Percentiles rank a stretch among this genome's conserved stretches.
Evolutionary conservation across 2,888 invertebrate species (phyloP).

Genomic region (Andrena minutula): DNA sequence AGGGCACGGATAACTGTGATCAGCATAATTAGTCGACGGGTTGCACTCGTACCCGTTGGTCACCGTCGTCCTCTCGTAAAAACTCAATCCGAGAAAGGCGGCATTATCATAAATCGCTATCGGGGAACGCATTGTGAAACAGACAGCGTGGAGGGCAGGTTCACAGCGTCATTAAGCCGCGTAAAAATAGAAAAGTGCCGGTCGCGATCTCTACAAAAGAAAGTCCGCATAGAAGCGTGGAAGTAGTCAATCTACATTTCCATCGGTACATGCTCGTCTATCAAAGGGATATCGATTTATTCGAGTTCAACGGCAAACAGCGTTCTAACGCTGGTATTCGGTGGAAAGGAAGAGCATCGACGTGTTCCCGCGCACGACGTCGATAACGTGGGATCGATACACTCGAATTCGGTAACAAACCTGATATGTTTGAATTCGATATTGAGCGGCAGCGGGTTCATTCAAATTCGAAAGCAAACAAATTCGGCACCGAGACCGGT

Average conservation of each 20-base stretch:
- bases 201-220: not conserved
- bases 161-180: conserved; percentile 26
- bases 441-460: conserved; percentile 41
- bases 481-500: conserved; percentile 35
- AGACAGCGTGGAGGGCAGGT: conserved; percentile 26
- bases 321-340: conserved; percentile 28
- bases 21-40: conserved; percentile 44
- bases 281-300: conserved; percentile 55
- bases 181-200: conserved; percentile 21
- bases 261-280: conserved; percentile 5
- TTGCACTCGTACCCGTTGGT: not conserved
- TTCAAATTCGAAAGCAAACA: conserved; percentile 53
- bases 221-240: conserved; percentile 10
- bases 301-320: conserved; percentile 53
- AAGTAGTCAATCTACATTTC: conserved; percentile 30
- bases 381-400: conserved; percentile 25
- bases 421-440: conserved; percentile 54
- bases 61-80: conserved; percentile 25
- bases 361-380: not conserved
- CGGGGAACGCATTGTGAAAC: conserved; percentile 31
- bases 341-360: conserved; percentile 20
- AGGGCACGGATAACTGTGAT: conserved; percentile 42
- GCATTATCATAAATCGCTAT: conserved; percentile 53
- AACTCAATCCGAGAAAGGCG: conserved; percentile 45
- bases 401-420: conserved; percentile 55